Conservation (phyloP, 2,888 invertebrate genomes). For the Sussaba pulchella region DNA sequence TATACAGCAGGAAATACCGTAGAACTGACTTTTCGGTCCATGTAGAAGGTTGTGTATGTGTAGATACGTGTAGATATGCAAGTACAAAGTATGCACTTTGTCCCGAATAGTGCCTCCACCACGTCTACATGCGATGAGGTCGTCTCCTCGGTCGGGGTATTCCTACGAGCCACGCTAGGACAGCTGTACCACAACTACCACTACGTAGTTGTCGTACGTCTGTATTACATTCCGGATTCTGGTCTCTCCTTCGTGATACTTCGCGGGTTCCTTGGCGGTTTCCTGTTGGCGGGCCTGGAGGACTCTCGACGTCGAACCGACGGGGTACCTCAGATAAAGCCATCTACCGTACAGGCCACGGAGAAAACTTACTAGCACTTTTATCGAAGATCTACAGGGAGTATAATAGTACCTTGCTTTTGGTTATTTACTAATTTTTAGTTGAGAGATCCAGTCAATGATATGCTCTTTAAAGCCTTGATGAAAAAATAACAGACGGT, state of each 20-base stretch:
- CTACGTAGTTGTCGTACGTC: too few relatives aligned
- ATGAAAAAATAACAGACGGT: too few relatives aligned
- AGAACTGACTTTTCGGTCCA: background rate
- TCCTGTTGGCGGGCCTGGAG: slow-evolving; percentile 40
- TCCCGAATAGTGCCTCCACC: slow-evolving; percentile 16
- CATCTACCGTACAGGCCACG: slow-evolving; percentile 1
- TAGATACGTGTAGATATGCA: slow-evolving; percentile 7
- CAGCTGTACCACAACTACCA: too few relatives aligned
- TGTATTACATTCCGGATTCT: slow-evolving; percentile 29
- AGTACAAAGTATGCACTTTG: slow-evolving; percentile 11
- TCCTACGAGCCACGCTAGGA: slow-evolving; percentile 24
- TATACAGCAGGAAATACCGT: too few relatives aligned
- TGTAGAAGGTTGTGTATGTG: background rate
- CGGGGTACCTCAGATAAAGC: slow-evolving; percentile 40
- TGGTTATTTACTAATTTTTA: background rate
- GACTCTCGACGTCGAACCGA: slow-evolving; percentile 39
- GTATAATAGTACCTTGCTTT: slow-evolving; percentile 5
- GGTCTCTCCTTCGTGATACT: slow-evolving; percentile 36
- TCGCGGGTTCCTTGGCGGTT: slow-evolving; percentile 30
- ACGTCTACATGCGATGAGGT: slow-evolving; percentile 28
- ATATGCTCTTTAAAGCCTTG: too few relatives aligned
- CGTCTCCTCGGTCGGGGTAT: slow-evolving; percentile 22
- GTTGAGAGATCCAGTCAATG: too few relatives aligned
- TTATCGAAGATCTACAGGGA: slow-evolving; percentile 18
- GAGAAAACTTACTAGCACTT: slow-evolving; percentile 33